phyloP scores from a whole-genome alignment of 2,113 vertebrate genomes.

The Galeopterus variegatus region DNA sequence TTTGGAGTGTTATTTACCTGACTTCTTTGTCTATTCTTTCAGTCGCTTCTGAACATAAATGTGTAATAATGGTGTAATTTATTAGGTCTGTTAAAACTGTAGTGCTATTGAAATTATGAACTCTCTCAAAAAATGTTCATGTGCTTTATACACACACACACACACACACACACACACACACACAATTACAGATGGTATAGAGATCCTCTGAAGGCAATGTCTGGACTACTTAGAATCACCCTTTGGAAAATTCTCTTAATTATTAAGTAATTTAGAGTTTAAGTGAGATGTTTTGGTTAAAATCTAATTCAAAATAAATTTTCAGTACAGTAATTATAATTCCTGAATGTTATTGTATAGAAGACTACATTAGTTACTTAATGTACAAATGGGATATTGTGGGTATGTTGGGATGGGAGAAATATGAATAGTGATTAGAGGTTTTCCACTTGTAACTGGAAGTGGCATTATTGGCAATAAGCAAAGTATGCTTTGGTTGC shows the following conservation, averaged over 20 bases:
- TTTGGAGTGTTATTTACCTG: background rate
- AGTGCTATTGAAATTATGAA: background rate
- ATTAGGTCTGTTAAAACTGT: background rate
- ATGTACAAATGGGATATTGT: conserved; percentile 58
- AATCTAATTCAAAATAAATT: conserved; percentile 50
- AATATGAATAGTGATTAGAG: conserved; percentile 55
- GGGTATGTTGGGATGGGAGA: conserved; percentile 23
- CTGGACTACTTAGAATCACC: background rate
- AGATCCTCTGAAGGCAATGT: background rate
- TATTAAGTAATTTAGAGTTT: background rate
- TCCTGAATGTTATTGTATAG: background rate
- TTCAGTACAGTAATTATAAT: conserved; percentile 16
- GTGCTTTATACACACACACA: background rate
- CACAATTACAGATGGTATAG: background rate
- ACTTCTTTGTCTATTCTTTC: background rate
- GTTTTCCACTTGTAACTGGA: conserved; percentile 64
- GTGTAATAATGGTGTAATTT: background rate
- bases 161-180: no score
- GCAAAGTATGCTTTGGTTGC: background rate
- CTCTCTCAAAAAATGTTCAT: background rate
- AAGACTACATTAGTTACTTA: background rate
- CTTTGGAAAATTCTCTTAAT: background rate
- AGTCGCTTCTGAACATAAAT: background rate
- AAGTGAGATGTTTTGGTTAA: background rate
- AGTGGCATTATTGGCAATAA: background rate